Evolutionary conservation across 2,888 invertebrate species (phyloP), one percentile per base, ranked within the genome.

Genomic region (Tortricodes alternella): DNA sequence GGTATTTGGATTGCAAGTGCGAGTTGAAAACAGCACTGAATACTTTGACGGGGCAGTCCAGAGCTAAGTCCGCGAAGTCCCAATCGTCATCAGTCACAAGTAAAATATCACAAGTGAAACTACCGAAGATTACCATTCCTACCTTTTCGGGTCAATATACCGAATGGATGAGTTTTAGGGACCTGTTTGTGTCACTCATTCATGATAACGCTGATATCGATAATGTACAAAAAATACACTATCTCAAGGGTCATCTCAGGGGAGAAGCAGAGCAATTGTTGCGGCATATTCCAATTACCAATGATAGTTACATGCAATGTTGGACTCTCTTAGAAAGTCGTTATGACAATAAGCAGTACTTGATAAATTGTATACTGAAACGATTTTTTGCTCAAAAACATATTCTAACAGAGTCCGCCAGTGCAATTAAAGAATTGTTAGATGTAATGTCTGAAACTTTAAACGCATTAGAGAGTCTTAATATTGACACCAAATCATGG

Each of bases 301-400:
- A 35, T n/a, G 15, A 18, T 15, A 52, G 35, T 8, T 52, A 43
- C 24, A 8, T 35, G 11, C 15, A 21, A 32, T 41, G 41, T 4
- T 52, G 51, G 51, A 35, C 50, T 21, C 32, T 41, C 11, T 46
- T 61, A 9, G 49, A 56, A 23, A 53, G 41, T 8, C 24, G 61
- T 19, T 61, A 58, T 29, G 52, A 51, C 11, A 48, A 58, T 35
- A 58, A 61, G 11, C 38, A 55, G 29, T 43, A 52, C 21, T 55
- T 61, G 29, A 52, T 46, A 9, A 46, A 46, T 13, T 46, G 46
- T 27, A 43, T 49, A 9, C 41, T 11, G 34, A 55, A 44, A 46
- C 39, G 29, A 34, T 59, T 53, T 46, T 16, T 50, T 11, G 27
- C 11, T 39, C 8, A 59, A 51, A 39, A 50, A 35, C 16, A 7